phyloP scores from a whole-genome alignment of 1,140 invertebrate genomes.

The Cydia pomonella region DNA sequence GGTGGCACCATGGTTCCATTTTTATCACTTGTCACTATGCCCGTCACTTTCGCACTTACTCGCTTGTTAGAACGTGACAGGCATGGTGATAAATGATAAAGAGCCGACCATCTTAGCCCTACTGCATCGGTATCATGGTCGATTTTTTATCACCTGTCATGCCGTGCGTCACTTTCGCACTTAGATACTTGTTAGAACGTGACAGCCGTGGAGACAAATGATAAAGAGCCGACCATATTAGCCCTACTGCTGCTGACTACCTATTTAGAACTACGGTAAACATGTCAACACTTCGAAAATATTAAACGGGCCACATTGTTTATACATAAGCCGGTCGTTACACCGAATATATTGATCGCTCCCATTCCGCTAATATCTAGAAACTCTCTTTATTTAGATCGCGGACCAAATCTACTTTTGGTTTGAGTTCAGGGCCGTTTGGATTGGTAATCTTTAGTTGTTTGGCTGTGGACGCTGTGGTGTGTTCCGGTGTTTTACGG shows the following conservation, averaged over 20 bases:
- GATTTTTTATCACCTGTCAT: too few species aligned
- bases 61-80: too few species aligned
- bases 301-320: neutral
- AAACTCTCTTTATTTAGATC: slow-evolving; percentile 3
- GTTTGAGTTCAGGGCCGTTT: slow-evolving; percentile 5
- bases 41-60: too few species aligned
- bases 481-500: neutral
- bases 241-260: neutral
- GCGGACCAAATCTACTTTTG: slow-evolving; percentile 1
- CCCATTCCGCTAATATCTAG: neutral
- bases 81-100: too few species aligned
- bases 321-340: neutral
- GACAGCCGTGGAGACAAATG: too few species aligned
- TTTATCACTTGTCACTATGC: too few species aligned
- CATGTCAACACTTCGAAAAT: neutral
- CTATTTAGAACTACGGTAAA: neutral
- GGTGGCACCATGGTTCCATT: too few species aligned
- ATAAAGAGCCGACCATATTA: too few species aligned
- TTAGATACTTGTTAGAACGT: too few species aligned
- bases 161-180: too few species aligned
- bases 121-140: too few species aligned
- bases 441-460: neutral
- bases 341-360: neutral
- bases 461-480: neutral
- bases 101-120: too few species aligned